Conservation (phyloP, 2,797 vertebrate genomes). For the Benthosema pterotum region DNA sequence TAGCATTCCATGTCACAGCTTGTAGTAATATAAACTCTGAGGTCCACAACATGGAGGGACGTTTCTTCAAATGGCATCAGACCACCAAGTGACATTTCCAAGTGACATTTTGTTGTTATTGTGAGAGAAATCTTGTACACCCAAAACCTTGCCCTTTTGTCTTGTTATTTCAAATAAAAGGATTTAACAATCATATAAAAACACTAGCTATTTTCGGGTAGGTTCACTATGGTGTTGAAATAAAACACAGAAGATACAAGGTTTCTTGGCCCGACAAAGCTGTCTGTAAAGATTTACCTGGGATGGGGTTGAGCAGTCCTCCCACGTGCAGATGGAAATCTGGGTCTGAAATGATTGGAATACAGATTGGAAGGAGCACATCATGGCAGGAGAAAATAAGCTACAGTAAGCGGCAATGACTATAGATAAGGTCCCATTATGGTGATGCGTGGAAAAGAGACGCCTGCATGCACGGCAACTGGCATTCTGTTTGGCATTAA, state of each 20-base stretch:
- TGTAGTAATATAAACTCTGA: slow-evolving; percentile 57
- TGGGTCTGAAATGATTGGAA: slow-evolving; percentile 89
- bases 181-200: no score
- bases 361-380: slow-evolving; percentile 66
- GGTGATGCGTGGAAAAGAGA: slow-evolving; percentile 45
- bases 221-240: no score
- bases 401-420: slow-evolving; percentile 45
- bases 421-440: slow-evolving; percentile 70
- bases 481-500: slow-evolving; percentile 52
- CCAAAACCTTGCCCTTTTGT: no score
- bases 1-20: slow-evolving; percentile 46
- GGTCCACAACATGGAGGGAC: slow-evolving; percentile 54
- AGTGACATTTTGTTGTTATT: not conserved
- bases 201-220: no score
- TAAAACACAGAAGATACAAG: no score
- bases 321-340: slow-evolving; percentile 97
- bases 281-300: slow-evolving; percentile 87
- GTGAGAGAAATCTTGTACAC: no score
- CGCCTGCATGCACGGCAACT: slow-evolving; percentile 5
- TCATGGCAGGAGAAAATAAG: slow-evolving; percentile 46
- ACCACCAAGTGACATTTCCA: slow-evolving; percentile 33
- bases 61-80: slow-evolving; percentile 65
- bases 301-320: slow-evolving; percentile 98
- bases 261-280: slow-evolving; percentile 15
- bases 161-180: no score